These are phyloP conservation scores for Zygothrica quintamaculata DNA, from an alignment of 2,888 invertebrate genomes.

Conservation along the genomic window DNA sequence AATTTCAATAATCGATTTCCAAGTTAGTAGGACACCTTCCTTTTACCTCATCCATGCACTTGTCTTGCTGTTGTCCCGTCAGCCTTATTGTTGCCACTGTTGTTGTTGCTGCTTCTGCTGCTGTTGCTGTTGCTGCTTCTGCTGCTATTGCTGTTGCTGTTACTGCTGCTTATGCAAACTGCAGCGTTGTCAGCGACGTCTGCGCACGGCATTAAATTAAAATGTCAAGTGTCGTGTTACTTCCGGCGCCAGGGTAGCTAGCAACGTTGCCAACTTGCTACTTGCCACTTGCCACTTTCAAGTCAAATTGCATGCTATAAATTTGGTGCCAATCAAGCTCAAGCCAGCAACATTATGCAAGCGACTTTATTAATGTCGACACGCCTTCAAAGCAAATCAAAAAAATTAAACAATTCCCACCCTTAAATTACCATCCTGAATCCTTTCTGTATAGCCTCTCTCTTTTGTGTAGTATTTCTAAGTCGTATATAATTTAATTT, in stretches of 20 bases:
- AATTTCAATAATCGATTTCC: slow-evolving; percentile 54
- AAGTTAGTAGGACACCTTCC: slow-evolving; percentile 20
- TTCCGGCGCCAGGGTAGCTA: slow-evolving; percentile 70
- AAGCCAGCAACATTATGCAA: slow-evolving; percentile 70
- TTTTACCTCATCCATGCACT: slow-evolving; percentile 4
- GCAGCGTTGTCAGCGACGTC: slow-evolving; percentile 48
- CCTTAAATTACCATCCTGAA: too few relatives aligned
- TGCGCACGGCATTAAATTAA: slow-evolving; percentile 77
- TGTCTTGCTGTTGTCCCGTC: slow-evolving; percentile 24
- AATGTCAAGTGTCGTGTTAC: slow-evolving; percentile 80
- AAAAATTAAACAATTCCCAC: not conserved
- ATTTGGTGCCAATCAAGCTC: slow-evolving; percentile 76
- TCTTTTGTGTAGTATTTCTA: too few relatives aligned
- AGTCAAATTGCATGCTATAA: slow-evolving; percentile 80
- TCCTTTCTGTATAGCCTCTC: too few relatives aligned
- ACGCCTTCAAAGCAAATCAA: slow-evolving; percentile 31
- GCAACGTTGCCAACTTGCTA: slow-evolving; percentile 39
- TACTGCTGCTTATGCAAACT: slow-evolving; percentile 33
- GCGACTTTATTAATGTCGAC: slow-evolving; percentile 36
- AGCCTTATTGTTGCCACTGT: slow-evolving; percentile 6
- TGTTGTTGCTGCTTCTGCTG: not conserved
- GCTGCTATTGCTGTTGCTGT: slow-evolving; percentile 10
- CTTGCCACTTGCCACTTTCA: slow-evolving; percentile 58
- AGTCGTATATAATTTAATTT: too few relatives aligned
- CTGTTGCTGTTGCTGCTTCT: slow-evolving; percentile 13